Base-by-base conservation (phyloP, 2,113 vertebrate genomes). In the Pterocles burchelli region DNA sequence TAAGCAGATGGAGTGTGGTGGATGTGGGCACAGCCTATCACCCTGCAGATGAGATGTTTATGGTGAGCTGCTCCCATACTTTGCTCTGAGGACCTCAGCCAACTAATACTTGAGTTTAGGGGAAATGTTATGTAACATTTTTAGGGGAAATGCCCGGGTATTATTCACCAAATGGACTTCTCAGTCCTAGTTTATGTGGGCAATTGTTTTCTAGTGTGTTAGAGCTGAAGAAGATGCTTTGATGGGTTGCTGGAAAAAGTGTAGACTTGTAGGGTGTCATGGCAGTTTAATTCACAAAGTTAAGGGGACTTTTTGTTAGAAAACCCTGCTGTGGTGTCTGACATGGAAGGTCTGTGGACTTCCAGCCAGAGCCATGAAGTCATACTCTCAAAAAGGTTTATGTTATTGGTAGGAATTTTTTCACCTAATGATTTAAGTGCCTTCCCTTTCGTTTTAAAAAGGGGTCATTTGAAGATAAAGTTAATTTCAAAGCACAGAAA, bases 391-490 rank as follows among this genome's bases (percentile, higher is more conserved):
- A 43, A 65, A 82, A 29, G 20, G 29, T 34, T 73, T 67, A 34
- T 0, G 0, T 52, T 78, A 18, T 20, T 3, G 4, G 7, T 20
- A 67, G 41, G 14, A 65, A 3, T 74, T 58, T 33, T 59, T 78
- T 85, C 29, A 59, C 16, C 29, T 59, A 43, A 57, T 36, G 22
- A 81, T 55, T 88, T 79, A 65, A 76, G 20, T 48, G 13, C 59
- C 31, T 13, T 96, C 26, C 66, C 54, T 25, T 66, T 17, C 43
- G 29, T 74, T 92, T 89, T 70, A 28, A 89, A 89, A 67, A 81
- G 15, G 33, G 15, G 11, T 49, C 73, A 49, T 62, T 74, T 58
- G 25, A 87, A 77, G 62, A 70, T 14, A n/a, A 54, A 80, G 13
- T 55, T 72, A 24, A 68, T 80, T 86, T 80, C 45, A 80, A 66